These are phyloP conservation scores for Drosophila phalerata DNA, from an alignment of 2,888 invertebrate species.

Conservation along the genomic window DNA sequence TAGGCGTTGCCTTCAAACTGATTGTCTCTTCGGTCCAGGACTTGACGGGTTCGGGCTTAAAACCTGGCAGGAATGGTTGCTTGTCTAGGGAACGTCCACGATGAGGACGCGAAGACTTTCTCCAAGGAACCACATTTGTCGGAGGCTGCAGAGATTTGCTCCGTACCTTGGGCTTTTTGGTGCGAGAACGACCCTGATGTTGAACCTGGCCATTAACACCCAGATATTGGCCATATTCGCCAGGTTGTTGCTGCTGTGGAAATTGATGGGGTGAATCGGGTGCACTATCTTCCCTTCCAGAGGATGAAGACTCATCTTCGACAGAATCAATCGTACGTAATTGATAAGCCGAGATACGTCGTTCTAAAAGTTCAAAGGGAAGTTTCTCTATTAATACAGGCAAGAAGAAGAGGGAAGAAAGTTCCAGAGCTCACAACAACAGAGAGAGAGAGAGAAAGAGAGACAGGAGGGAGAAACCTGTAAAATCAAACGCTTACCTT, in stretches of 20 bases:
- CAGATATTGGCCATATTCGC: constrained; percentile 78
- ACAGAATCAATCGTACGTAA: constrained; percentile 83
- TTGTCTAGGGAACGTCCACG: constrained; percentile 86
- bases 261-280: constrained; percentile 80
- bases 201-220: constrained; percentile 77
- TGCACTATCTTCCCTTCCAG: constrained; percentile 84
- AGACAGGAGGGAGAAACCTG: neutral
- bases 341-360: constrained; percentile 85
- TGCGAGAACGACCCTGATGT: constrained; percentile 83
- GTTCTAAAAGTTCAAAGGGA: constrained; percentile 76
- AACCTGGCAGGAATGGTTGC: constrained; percentile 84
- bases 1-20: constrained; percentile 87
- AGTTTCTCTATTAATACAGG: constrained; percentile 28
- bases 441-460: neutral
- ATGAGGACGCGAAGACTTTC: constrained; percentile 83
- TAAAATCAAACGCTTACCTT: constrained; percentile 44
- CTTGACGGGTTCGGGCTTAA: constrained; percentile 85
- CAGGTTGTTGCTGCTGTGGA: constrained; percentile 69
- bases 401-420: neutral
- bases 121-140: constrained; percentile 84
- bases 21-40: constrained; percentile 90
- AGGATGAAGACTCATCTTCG: constrained; percentile 85
- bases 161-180: constrained; percentile 82
- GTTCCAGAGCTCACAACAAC: constrained; percentile 62
- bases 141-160: constrained; percentile 85